Percentiles rank a stretch among this genome's conserved stretches.
These are phyloP conservation scores for Camelus dromedarius DNA, from an alignment of 2,113 vertebrate genomes.

Conservation along the genomic window DNA sequence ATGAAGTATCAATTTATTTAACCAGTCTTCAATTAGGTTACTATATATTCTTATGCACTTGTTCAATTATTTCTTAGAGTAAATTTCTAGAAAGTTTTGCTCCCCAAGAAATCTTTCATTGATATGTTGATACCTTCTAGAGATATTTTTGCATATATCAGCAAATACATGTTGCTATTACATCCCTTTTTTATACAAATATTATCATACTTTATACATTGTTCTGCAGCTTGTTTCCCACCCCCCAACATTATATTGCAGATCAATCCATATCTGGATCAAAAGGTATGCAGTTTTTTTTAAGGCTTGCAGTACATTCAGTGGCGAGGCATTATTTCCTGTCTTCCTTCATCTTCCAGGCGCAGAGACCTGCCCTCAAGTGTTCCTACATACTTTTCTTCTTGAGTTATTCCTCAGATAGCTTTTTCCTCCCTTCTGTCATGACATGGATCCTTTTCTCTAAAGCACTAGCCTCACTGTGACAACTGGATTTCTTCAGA, in stretches of 20 bases:
- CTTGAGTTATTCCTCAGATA: slow-evolving; percentile 27
- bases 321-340: background rate
- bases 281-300: background rate
- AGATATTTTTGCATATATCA: slow-evolving; percentile 30
- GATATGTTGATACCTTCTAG: background rate
- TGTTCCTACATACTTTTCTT: background rate
- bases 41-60: slow-evolving; percentile 9
- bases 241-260: background rate
- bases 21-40: background rate
- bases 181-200: slow-evolving; percentile 1
- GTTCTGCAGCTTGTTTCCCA: background rate
- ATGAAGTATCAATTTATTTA: slow-evolving; percentile 1
- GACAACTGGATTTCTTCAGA: slow-evolving; percentile 11
- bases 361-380: background rate
- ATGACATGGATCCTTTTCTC: background rate
- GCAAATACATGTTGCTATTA: slow-evolving; percentile 39
- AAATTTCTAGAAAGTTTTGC: slow-evolving; percentile 55
- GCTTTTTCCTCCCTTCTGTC: background rate
- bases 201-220: background rate
- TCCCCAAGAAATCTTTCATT: background rate
- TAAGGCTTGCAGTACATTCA: background rate
- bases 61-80: slow-evolving; percentile 43
- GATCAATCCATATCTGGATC: background rate
- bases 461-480: background rate
- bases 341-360: background rate